Evolutionary conservation across 1,140 invertebrate genomes (phyloP).

Genomic region (Lordiphosa clarofinis): DNA sequence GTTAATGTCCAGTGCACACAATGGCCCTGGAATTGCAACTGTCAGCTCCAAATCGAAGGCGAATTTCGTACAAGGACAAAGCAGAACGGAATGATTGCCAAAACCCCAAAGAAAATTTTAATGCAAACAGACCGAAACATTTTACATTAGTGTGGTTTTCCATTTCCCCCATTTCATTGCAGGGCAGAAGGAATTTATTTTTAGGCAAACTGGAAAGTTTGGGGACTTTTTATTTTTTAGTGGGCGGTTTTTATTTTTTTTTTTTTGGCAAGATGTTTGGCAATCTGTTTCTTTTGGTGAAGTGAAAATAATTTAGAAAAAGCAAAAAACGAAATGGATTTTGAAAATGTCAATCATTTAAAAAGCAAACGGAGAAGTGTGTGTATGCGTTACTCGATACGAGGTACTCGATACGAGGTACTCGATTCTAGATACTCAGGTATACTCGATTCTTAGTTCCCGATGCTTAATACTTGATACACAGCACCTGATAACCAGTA

Average conservation of each 20-base stretch:
- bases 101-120: constrained; percentile 33
- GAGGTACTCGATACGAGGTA: too few relatives aligned
- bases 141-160: constrained; percentile 55
- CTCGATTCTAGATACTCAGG: too few relatives aligned
- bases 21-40: constrained; percentile 30
- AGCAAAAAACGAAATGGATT: constrained; percentile 13
- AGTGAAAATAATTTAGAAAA: constrained; percentile 42
- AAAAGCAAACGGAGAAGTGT: too few relatives aligned
- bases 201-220: constrained; percentile 13
- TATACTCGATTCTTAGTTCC: too few relatives aligned
- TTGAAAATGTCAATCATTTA: constrained; percentile 10
- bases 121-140: constrained; percentile 73
- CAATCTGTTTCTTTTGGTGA: constrained; percentile 16
- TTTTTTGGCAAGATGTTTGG: constrained; percentile 23
- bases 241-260: constrained; percentile 13
- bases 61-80: constrained; percentile 45
- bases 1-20: constrained; percentile 59
- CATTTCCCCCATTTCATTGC: background rate
- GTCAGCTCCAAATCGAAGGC: constrained; percentile 46
- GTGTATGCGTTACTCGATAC: too few relatives aligned
- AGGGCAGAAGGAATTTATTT: constrained; percentile 26
- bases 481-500: too few relatives aligned
- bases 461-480: too few relatives aligned
- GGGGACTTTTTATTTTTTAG: constrained; percentile 1
- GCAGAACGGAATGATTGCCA: constrained; percentile 52